Percentiles rank a stretch among this genome's conserved stretches.
These are phyloP conservation scores for Dolichallabes microphthalmus DNA, from an alignment of 2,113 vertebrate species.

Conservation along the genomic window DNA sequence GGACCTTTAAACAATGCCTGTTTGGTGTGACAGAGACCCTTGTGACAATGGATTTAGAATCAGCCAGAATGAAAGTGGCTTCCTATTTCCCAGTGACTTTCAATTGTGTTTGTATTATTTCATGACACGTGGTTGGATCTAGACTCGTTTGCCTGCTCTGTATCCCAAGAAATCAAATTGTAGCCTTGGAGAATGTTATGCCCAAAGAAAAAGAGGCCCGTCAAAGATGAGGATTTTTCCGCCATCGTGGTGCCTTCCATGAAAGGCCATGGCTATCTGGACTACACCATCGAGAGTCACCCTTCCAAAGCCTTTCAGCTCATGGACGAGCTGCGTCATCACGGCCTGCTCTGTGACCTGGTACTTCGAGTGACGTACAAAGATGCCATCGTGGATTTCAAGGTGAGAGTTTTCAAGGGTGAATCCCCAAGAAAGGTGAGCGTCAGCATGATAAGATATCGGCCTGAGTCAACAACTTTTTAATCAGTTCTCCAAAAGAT, in stretches of 20 bases:
- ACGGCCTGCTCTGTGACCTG: conserved; percentile 77
- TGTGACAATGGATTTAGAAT: conserved; percentile 35
- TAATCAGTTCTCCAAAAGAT: neutral
- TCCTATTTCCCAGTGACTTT: conserved; percentile 31
- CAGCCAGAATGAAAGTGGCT: conserved; percentile 37
- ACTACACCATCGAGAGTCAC: conserved; percentile 77
- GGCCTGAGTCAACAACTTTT: neutral
- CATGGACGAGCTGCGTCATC: conserved; percentile 76
- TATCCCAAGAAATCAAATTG: conserved; percentile 7
- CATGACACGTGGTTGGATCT: conserved; percentile 50
- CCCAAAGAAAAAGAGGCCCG: conserved; percentile 65
- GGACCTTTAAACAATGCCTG: conserved; percentile 45
- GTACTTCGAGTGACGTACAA: conserved; percentile 73
- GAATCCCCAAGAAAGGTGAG: neutral
- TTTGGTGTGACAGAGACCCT: conserved; percentile 18
- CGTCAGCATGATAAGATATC: conserved; percentile 8
- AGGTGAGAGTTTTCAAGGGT: conserved; percentile 61
- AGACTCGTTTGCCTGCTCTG: conserved; percentile 11
- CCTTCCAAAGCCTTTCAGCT: conserved; percentile 65
- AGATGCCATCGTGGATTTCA: conserved; percentile 71
- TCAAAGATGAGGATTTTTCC: conserved; percentile 65
- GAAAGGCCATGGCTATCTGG: conserved; percentile 74
- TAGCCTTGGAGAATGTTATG: conserved; percentile 71
- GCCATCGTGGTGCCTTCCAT: conserved; percentile 76
- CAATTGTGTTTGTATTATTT: conserved; percentile 49